These are phyloP conservation scores for Yponomeuta malinellus DNA, from an alignment of 2,888 invertebrate species.

Conservation along the genomic window DNA sequence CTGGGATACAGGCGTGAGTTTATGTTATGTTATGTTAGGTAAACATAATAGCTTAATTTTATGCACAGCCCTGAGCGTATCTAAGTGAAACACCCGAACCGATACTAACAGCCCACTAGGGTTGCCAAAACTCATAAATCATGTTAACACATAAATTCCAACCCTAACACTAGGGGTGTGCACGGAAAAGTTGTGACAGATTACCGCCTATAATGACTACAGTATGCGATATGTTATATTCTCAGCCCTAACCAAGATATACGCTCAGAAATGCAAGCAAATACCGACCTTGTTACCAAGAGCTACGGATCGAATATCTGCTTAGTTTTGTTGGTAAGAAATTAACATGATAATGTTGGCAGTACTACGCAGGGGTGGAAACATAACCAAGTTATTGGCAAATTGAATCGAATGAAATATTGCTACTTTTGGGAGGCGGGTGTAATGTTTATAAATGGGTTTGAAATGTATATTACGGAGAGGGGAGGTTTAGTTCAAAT, in stretches of 20 bases:
- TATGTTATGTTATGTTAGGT: not conserved
- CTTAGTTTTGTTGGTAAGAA: not conserved
- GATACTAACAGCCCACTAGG: conserved; percentile 31
- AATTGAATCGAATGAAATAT: conserved; percentile 73
- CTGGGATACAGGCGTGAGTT: too few relatives aligned
- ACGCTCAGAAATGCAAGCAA: not conserved
- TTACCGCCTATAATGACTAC: conserved; percentile 28
- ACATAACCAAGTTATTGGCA: conserved; percentile 55
- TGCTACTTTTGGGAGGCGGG: conserved; percentile 32
- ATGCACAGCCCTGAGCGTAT: conserved; percentile 7
- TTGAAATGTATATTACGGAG: not conserved
- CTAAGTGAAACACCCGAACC: not conserved
- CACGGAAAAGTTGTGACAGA: conserved; percentile 51
- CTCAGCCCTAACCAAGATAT: conserved; percentile 12
- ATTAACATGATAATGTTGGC: conserved; percentile 49
- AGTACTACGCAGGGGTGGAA: conserved; percentile 43
- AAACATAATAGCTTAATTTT: conserved; percentile 3
- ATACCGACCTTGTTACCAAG: not conserved
- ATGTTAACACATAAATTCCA: conserved; percentile 73
- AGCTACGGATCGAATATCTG: not conserved
- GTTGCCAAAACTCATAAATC: conserved; percentile 52
- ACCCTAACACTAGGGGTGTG: conserved; percentile 47
- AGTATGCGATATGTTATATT: conserved; percentile 46
- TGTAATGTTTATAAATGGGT: conserved; percentile 9
- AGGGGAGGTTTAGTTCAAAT: not conserved